These are phyloP conservation scores for Pollachius pollachius DNA, from an alignment of 2,113 vertebrate genomes.

Conservation along the genomic window DNA sequence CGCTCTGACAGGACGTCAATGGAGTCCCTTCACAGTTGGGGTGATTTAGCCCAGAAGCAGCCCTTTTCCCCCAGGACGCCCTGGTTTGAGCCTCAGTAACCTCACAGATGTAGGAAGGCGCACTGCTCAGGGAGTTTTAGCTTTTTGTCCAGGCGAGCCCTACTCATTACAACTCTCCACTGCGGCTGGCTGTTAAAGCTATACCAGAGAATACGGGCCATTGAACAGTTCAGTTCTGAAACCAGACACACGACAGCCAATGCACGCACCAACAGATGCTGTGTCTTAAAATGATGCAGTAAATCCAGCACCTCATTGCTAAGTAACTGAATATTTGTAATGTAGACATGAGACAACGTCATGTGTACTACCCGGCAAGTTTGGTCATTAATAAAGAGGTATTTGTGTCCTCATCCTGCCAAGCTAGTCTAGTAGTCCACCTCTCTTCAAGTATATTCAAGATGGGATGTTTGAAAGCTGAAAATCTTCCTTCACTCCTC, in stretches of 20 bases:
- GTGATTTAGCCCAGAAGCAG: constrained; percentile 24
- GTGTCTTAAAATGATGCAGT: constrained; percentile 13
- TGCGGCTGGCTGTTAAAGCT: constrained; percentile 18
- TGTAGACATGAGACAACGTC: constrained; percentile 16
- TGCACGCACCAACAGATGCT: constrained; percentile 6
- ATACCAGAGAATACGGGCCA: constrained; percentile 21
- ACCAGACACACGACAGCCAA: neutral
- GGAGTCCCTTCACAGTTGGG: constrained; percentile 14
- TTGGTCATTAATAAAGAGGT: constrained; percentile 1
- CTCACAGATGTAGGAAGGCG: constrained; percentile 7
- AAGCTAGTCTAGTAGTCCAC: constrained; percentile 2
- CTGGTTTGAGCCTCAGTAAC: constrained; percentile 16
- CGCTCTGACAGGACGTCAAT: constrained; percentile 22
- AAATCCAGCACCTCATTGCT: constrained; percentile 4
- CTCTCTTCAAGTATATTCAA: constrained; percentile 9
- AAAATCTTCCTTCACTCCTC: constrained; percentile 22
- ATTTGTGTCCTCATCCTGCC: constrained; percentile 14
- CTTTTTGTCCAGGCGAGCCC: constrained; percentile 2
- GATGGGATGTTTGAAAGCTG: constrained; percentile 26
- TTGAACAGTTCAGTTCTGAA: constrained; percentile 25
- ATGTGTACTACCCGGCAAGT: neutral
- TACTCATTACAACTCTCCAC: constrained; percentile 9
- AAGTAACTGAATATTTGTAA: constrained; percentile 7
- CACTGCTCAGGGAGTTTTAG: constrained; percentile 12
- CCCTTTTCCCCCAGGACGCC: constrained; percentile 13